Percentiles rank a stretch among this genome's conserved stretches.
Evolutionary conservation across 2,113 vertebrate genomes (phyloP).

Genomic region (Gnathonemus echidnorhynchus): DNA sequence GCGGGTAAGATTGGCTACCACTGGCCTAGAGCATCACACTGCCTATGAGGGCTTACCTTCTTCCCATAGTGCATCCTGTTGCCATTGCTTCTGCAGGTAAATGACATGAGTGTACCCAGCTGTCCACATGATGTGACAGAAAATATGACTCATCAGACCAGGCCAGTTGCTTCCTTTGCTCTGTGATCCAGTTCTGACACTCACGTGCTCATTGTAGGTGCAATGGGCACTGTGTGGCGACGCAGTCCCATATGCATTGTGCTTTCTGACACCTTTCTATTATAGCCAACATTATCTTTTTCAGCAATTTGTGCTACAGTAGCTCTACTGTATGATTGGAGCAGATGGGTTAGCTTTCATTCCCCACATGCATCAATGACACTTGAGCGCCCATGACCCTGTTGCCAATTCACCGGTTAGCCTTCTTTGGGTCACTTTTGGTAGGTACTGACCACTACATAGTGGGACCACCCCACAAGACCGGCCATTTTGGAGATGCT

Average conservation of each 20-base stretch:
- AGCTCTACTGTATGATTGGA: background rate
- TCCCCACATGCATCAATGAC: background rate
- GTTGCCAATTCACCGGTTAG: background rate
- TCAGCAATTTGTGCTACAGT: background rate
- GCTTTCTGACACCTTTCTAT: background rate
- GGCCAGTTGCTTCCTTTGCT: too few relatives aligned
- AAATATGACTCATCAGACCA: too few relatives aligned
- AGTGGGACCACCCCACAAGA: background rate
- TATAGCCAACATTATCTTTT: background rate
- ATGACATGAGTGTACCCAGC: background rate
- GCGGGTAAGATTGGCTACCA: too few relatives aligned
- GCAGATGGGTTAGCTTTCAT: background rate
- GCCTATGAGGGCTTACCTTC: background rate
- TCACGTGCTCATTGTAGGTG: background rate
- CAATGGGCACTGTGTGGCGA: background rate
- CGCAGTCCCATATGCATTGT: too few relatives aligned
- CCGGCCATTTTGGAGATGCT: background rate
- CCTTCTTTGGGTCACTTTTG: background rate
- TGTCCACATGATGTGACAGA: too few relatives aligned
- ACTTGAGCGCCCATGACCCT: background rate
- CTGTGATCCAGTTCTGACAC: too few relatives aligned
- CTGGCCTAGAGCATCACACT: background rate
- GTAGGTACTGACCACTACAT: background rate
- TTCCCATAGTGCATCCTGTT: background rate
- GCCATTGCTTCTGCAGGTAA: background rate